Evolutionary conservation across 1,140 invertebrate genomes (phyloP).

Genomic region (Diabrotica undecimpunctata): DNA sequence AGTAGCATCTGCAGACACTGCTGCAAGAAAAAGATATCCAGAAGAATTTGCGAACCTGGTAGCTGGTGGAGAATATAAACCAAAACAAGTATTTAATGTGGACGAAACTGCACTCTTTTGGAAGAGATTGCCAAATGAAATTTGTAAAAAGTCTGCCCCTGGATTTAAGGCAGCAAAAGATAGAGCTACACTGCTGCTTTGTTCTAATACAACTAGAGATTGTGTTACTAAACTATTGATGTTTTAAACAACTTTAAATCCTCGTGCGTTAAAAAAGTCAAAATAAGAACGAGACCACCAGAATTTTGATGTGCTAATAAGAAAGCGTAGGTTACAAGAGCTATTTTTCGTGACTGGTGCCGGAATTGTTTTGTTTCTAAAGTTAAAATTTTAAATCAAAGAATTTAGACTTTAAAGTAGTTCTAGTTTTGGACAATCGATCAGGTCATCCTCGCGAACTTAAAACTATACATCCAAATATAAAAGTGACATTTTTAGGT

Average conservation of each 20-base stretch:
- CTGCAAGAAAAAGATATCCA: no score
- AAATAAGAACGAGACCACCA: slow-evolving; percentile 20
- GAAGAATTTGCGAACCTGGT: slow-evolving; percentile 17
- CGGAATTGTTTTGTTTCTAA: slow-evolving; percentile 27
- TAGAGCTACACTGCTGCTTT: slow-evolving; percentile 38
- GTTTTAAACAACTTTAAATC: slow-evolving; percentile 27
- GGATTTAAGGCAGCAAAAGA: slow-evolving; percentile 44
- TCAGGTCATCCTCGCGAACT: no score
- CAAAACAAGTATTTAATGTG: slow-evolving; percentile 44
- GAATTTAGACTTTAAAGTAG: slow-evolving; percentile 25
- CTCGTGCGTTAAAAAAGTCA: slow-evolving; percentile 27
- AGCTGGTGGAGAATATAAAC: slow-evolving; percentile 31
- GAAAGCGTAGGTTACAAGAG: slow-evolving; percentile 18
- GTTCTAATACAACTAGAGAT: slow-evolving; percentile 38
- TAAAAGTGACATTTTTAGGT: slow-evolving; percentile 40
- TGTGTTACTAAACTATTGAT: no score
- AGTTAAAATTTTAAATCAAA: slow-evolving; percentile 31
- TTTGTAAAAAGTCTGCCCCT: slow-evolving; percentile 38
- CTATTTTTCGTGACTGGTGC: slow-evolving; percentile 12
- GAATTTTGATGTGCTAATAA: slow-evolving; percentile 23
- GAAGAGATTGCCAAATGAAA: slow-evolving; percentile 40
- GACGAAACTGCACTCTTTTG: slow-evolving; percentile 43
- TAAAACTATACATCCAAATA: no score
- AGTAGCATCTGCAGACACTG: no score
- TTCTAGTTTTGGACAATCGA: no score